Conservation (phyloP, 2,888 invertebrate species). For the Drosophila melanosoma region DNA sequence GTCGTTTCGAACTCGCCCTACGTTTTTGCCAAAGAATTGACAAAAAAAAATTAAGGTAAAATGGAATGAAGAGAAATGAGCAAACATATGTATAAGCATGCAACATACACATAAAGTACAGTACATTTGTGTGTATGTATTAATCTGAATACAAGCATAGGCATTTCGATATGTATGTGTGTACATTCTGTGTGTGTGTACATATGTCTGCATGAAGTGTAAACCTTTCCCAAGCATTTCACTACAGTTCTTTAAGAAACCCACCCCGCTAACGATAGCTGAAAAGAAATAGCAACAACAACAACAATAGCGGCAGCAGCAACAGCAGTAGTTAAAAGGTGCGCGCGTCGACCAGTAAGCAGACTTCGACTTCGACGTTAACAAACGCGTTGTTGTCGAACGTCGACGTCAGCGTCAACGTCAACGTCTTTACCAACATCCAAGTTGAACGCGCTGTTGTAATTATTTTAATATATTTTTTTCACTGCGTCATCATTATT, state of each 20-base stretch:
- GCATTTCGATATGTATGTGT: slow-evolving; percentile 18
- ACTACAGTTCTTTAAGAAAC: slow-evolving; percentile 71
- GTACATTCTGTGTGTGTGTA: slow-evolving; percentile 18
- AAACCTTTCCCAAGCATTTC: slow-evolving; percentile 72
- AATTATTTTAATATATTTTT: slow-evolving; percentile 79
- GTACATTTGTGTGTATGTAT: slow-evolving; percentile 5
- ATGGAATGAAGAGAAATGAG: slow-evolving; percentile 48
- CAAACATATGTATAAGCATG: slow-evolving; percentile 13
- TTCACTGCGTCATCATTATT: slow-evolving; percentile 81
- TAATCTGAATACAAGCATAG: slow-evolving; percentile 8
- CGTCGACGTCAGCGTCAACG: slow-evolving; percentile 38
- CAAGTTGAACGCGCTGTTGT: slow-evolving; percentile 74
- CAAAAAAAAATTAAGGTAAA: slow-evolving; percentile 42
- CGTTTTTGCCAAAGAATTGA: slow-evolving; percentile 61
- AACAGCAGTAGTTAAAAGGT: slow-evolving; percentile 55
- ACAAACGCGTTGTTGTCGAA: slow-evolving; percentile 58
- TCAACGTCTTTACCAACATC: slow-evolving; percentile 64
- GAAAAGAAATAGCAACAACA: slow-evolving; percentile 38
- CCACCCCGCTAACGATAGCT: slow-evolving; percentile 65
- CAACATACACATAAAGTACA: slow-evolving; percentile 12
- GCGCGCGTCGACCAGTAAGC: slow-evolving; percentile 62
- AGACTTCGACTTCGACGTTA: slow-evolving; percentile 23
- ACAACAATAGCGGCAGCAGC: slow-evolving; percentile 18
- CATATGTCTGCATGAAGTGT: slow-evolving; percentile 6
- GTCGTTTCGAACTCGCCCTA: slow-evolving; percentile 38